A percentile compares a stretch with the other conserved stretches of the same genome.
Evolutionary conservation across 1,140 invertebrate species (phyloP).

Genomic region (Heliconius eleuchia): DNA sequence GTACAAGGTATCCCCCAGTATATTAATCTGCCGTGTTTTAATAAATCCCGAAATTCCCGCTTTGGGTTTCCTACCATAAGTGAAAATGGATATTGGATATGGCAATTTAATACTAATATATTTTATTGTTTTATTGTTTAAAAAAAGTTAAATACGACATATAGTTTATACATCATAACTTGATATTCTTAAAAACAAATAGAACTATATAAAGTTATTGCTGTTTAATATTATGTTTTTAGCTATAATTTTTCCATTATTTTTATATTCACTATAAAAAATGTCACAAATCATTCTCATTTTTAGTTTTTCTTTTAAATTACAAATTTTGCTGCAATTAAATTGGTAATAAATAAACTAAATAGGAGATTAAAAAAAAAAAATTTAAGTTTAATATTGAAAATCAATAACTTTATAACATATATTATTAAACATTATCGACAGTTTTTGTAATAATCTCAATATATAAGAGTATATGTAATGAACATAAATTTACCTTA

Average conservation of each 20-base stretch:
- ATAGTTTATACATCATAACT: background rate
- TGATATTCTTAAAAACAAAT: background rate
- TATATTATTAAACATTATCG: background rate
- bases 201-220: background rate
- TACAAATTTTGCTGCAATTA: too few species aligned
- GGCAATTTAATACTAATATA: background rate
- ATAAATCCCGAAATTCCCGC: too few species aligned
- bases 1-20: too few species aligned
- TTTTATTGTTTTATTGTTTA: background rate
- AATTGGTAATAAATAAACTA: too few species aligned
- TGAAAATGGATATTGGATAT: background rate
- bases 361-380: too few species aligned
- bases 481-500: slow-evolving; percentile 3
- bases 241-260: background rate
- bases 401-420: background rate
- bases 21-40: too few species aligned
- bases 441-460: background rate
- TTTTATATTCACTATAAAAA: background rate
- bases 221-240: background rate
- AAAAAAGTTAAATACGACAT: background rate
- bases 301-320: too few species aligned
- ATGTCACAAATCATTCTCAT: too few species aligned
- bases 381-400: background rate
- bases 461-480: background rate
- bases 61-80: background rate